Evolutionary conservation across 1,140 invertebrate genomes (phyloP).

Genomic region (Drosophila pallidifrons): DNA sequence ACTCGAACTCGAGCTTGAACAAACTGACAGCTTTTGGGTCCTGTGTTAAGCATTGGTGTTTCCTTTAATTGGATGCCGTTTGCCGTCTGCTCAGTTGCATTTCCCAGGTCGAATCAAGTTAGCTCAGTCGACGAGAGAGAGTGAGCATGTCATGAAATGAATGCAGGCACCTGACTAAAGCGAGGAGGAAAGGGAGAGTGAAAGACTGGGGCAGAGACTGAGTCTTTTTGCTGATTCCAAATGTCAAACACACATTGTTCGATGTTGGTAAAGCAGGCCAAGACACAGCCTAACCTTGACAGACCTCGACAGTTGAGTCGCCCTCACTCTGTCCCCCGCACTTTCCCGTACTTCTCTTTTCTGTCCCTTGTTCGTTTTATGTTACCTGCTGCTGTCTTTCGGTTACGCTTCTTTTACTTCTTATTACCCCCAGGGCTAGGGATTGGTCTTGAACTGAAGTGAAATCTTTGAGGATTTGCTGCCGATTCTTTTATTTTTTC

Average conservation of each 20-base stretch:
- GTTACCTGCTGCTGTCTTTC: constrained; percentile 52
- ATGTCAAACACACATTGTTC: constrained; percentile 79
- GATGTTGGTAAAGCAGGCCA: constrained; percentile 64
- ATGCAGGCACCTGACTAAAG: not conserved
- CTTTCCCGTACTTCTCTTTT: not conserved
- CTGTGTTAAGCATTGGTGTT: constrained; percentile 66
- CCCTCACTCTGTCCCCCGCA: not conserved
- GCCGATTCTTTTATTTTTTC: not conserved
- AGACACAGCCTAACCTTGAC: constrained; percentile 67
- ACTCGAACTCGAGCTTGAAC: constrained; percentile 7
- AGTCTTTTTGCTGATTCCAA: constrained; percentile 62
- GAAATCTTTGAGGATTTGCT: constrained; percentile 77
- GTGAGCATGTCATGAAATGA: constrained; percentile 24
- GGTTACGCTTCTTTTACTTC: constrained; percentile 67
- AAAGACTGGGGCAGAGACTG: not conserved
- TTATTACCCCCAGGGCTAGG: constrained; percentile 52
- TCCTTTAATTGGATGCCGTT: constrained; percentile 74
- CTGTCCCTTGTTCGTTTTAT: constrained; percentile 19
- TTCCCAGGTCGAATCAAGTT: constrained; percentile 35
- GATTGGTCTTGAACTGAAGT: constrained; percentile 55
- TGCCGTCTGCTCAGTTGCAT: constrained; percentile 65
- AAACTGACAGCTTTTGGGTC: constrained; percentile 67
- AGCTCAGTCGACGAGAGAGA: not conserved
- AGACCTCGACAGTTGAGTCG: constrained; percentile 40
- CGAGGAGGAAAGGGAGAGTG: not conserved